Percentiles rank a stretch among this genome's conserved stretches.
phyloP scores from a whole-genome alignment of 2,797 vertebrate genomes.

The Manis crassicaudata region DNA sequence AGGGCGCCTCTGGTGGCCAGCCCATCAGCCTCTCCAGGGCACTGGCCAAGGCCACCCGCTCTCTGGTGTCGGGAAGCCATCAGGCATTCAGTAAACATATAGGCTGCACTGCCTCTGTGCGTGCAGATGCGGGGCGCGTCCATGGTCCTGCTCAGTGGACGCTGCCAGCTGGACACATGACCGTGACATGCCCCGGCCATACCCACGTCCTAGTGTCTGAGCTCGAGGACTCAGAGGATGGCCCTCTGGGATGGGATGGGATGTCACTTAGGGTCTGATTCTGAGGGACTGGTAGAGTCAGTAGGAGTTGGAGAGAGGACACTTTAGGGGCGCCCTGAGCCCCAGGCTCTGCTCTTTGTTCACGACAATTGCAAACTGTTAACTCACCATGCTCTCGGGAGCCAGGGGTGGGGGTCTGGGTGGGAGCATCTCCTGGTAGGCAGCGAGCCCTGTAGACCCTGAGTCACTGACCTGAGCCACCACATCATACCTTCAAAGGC shows the following conservation, averaged over 20 bases:
- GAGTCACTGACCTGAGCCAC: fast-evolving
- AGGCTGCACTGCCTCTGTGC: fast-evolving
- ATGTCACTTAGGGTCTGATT: fast-evolving
- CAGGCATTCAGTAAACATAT: fast-evolving
- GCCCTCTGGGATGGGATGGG: background rate
- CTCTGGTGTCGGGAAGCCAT: background rate
- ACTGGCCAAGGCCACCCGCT: fast-evolving
- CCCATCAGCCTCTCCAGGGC: background rate
- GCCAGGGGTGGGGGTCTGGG: fast-evolving
- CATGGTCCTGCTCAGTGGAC: fast-evolving
- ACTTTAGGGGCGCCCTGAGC: no score
- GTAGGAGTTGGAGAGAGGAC: background rate
- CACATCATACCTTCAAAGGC: fast-evolving
- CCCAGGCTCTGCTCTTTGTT: background rate
- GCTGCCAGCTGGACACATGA: fast-evolving
- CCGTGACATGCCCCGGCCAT: fast-evolving
- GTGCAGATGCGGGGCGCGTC: fast-evolving
- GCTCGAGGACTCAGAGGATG: background rate
- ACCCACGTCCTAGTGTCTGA: fast-evolving
- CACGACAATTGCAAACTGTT: fast-evolving
- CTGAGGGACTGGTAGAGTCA: fast-evolving
- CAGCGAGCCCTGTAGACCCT: fast-evolving
- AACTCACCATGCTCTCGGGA: background rate
- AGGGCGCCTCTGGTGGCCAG: fast-evolving
- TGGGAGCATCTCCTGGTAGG: background rate